Base-by-base conservation (phyloP, 2,113 vertebrate genomes). In the Gavialis gangeticus region DNA sequence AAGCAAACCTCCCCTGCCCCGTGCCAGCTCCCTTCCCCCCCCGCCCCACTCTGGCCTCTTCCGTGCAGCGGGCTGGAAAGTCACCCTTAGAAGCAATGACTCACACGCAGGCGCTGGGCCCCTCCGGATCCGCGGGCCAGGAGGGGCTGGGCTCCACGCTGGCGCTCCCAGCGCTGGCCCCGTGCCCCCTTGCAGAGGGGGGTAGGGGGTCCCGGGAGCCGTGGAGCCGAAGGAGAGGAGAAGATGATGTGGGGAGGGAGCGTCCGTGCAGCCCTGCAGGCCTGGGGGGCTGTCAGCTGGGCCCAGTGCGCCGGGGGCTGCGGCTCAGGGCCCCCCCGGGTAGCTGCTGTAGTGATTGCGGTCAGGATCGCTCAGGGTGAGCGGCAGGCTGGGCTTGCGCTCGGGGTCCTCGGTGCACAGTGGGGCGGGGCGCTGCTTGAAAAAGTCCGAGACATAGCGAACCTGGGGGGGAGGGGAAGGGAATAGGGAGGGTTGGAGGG, bases 381-480 rank as follows among this genome's bases (percentile, higher is more conserved):
- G 92, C 0, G 99, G 98, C 34, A 99, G 90, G 96, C 98, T 99
- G 85, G 98, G 98, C 78, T 99, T 99, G 92, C 97, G 98, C 60
- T 98, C 98, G 0, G 90, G 91, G 71, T 98, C 98, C 22, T 98
- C 98, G 0, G 90, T 63, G 5, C 97, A 97, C 7, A 37, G 94
- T 88, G 13, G 96, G 0, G 97, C 97, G 4, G 98, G 98, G 12
- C 98, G 98, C 3, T 94, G 82, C 96, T 99, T 99, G 94, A 99
- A 99, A 98, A 99, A 99, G 96, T 99, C 99, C 0, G 99, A 99
- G 88, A 99, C 96, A 0, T 98, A 99, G 25, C 78, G 97, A 56
- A 99, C 99, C 99, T 99, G 96, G 21, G 27, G 30, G 12, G 69
- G 69, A 34, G 1, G 6, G 2, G 8, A 1, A 4, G 0, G 0